Evolutionary conservation across 1,140 invertebrate species (phyloP), one percentile per base, ranked within the genome.

Genomic region (Bradynema listronoti): DNA sequence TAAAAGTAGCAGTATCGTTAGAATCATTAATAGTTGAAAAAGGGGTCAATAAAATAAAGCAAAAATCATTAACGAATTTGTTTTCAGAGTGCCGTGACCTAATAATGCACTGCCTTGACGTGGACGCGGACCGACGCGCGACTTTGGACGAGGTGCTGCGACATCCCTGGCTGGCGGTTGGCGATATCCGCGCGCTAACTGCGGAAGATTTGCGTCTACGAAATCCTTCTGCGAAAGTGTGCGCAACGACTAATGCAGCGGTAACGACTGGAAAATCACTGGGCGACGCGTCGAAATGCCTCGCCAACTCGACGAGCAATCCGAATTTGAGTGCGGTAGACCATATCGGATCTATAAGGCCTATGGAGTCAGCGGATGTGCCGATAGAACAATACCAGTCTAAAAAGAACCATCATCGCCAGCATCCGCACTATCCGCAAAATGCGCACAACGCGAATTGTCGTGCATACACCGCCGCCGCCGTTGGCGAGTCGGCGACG

Each of bases 61-160:
- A 11, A 14, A 9, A 41, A 55, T 29, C 11, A 50, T 19, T 66
- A 78, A n/a, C n/a, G n/a, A n/a, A n/a, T n/a, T n/a, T n/a, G n/a
- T n/a, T n/a, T 78, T 41, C 79, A 80, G 83, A 84, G 69, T 84
- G 83, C 61, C 81, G 83, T 77, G 82, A 85, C 64, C 79, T 86
- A 36, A 84, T 86, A 63, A 71, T 73, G 36, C 79, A 79, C 55
- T 86, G 85, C 75, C 79, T 86, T 11, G 72, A 79, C 57, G 73
- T 82, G 56, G 78, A 80, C 53, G 83, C 85, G 14, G 66, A 69
- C 2, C 79, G 83, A n/a, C 73, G 85, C 55, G 82, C 81, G 16
- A 77, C 77, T 7, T 69, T 86, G 9, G 81, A 84, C 55, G 80
- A 86, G 33, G 82, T 86, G 61, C 72, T 85, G 1, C 63, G 73